These are phyloP conservation scores for Pterocles orientalis DNA, from an alignment of 2,113 vertebrate species.

Conservation along the genomic window DNA sequence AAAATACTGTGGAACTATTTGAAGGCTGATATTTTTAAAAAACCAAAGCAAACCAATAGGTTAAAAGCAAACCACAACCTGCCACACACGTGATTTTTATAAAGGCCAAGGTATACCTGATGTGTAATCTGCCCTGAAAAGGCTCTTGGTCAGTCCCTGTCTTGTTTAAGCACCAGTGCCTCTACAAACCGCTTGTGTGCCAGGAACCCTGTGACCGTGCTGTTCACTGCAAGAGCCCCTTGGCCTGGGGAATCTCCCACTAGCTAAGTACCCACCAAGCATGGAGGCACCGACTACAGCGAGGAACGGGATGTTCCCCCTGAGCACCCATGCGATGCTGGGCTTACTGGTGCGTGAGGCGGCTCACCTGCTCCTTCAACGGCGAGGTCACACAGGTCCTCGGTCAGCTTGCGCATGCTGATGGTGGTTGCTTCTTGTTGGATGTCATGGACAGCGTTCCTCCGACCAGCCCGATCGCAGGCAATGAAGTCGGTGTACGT, in stretches of 20 bases:
- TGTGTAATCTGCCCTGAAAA: background rate
- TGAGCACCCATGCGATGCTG: background rate
- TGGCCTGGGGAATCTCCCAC: rapidly evolving
- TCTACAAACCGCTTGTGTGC: background rate
- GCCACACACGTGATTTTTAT: background rate
- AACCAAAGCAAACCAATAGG: background rate
- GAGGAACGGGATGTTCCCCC: background rate
- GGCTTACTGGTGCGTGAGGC: background rate
- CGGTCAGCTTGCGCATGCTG: slow-evolving; percentile 86
- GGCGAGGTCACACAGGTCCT: slow-evolving; percentile 80
- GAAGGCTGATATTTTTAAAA: background rate
- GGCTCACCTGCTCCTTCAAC: slow-evolving; percentile 74
- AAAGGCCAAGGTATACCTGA: background rate
- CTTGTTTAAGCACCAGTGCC: background rate
- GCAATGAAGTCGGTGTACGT: slow-evolving; percentile 95
- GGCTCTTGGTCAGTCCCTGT: background rate
- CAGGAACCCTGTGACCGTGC: background rate
- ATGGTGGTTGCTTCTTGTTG: slow-evolving; percentile 73
- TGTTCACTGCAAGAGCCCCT: background rate
- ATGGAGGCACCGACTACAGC: rapidly evolving
- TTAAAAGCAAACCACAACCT: background rate
- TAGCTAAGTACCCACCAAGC: background rate
- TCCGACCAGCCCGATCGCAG: slow-evolving; percentile 92
- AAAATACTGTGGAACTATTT: background rate
- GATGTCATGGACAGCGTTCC: slow-evolving; percentile 95